Percentiles rank a stretch among this genome's conserved stretches.
These are phyloP conservation scores for Megaceryle torquata DNA, from an alignment of 2,113 vertebrate species.

Conservation along the genomic window DNA sequence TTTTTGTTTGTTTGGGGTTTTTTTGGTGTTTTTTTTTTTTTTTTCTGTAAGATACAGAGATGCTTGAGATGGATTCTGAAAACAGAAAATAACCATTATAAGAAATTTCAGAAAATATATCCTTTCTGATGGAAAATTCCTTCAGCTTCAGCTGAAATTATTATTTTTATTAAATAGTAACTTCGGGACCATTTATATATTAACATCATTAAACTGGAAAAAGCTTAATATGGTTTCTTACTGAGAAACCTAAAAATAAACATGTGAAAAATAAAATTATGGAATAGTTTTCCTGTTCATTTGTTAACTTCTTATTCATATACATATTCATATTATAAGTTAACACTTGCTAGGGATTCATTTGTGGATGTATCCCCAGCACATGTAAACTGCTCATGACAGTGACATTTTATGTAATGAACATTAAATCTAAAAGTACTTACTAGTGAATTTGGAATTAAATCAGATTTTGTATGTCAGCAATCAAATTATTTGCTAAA, in stretches of 20 bases:
- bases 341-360: not conserved
- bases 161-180: not conserved
- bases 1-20: too few relatives aligned
- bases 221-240: not conserved
- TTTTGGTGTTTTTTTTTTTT: not conserved
- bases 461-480: constrained; percentile 9
- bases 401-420: not conserved
- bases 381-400: not conserved
- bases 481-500: constrained; percentile 29
- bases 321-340: not conserved
- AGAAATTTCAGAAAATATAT: not conserved
- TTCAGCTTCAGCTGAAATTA: not conserved
- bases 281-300: not conserved
- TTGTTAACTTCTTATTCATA: not conserved
- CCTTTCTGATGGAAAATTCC: not conserved
- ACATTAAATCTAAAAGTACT: not conserved
- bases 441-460: constrained; percentile 45
- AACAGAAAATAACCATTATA: not conserved
- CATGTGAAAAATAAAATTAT: not conserved
- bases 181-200: not conserved
- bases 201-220: not conserved
- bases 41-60: not conserved
- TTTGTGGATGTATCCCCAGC: not conserved
- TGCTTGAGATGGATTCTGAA: not conserved
- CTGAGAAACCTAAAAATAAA: not conserved